Conservation (phyloP, 2,888 invertebrate genomes). For the Archips crataeganus region DNA sequence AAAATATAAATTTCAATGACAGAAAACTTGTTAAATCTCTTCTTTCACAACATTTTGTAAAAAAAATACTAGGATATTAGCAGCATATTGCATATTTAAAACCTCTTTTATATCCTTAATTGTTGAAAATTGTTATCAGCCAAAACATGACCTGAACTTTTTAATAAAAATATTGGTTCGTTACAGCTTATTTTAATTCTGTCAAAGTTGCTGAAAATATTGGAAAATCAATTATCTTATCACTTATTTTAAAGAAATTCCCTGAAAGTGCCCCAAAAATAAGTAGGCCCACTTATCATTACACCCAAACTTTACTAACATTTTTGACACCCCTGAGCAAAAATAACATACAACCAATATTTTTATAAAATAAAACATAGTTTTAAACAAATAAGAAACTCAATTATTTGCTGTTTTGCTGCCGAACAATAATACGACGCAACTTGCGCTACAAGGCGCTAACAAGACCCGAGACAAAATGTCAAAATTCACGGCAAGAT, state of each 20-base stretch:
- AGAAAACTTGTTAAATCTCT: neutral
- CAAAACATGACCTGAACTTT: constrained; percentile 24
- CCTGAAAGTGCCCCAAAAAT: neutral
- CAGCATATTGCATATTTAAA: constrained; percentile 5
- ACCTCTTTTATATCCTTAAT: neutral
- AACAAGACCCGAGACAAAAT: constrained; percentile 43
- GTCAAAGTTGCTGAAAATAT: neutral
- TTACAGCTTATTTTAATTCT: neutral
- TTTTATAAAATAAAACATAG: constrained; percentile 31
- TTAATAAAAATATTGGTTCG: neutral
- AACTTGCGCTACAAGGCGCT: constrained; percentile 41
- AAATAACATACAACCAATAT: constrained; percentile 1
- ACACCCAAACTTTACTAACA: constrained; percentile 21
- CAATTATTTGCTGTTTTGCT: constrained; percentile 15
- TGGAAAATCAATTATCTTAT: neutral
- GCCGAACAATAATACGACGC: constrained; percentile 40
- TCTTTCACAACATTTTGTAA: neutral
- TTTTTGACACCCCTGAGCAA: constrained; percentile 6
- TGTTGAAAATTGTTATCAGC: neutral
- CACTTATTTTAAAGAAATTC: constrained; percentile 6
- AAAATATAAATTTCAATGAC: neutral
- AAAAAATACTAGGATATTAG: neutral
- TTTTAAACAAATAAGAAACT: constrained; percentile 66
- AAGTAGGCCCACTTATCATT: constrained; percentile 14
- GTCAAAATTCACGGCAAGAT: constrained; percentile 67